Evolutionary conservation across 2,113 vertebrate species (phyloP).

Genomic region (Excalfactoria chinensis): DNA sequence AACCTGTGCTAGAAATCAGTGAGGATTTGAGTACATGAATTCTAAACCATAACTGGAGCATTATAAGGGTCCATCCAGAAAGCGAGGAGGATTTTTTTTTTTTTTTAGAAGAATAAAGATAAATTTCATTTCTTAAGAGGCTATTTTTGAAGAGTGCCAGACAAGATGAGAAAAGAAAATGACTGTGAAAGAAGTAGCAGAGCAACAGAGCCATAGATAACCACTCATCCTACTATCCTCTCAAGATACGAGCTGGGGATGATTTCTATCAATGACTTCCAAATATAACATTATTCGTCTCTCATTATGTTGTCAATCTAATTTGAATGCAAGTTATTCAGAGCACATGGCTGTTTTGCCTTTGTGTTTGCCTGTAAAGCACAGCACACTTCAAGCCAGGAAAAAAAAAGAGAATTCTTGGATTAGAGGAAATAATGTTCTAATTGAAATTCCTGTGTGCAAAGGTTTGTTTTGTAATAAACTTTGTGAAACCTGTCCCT

Average conservation of each 20-base stretch:
- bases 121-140: slow-evolving; percentile 46
- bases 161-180: slow-evolving; percentile 62
- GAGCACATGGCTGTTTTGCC: slow-evolving; percentile 12
- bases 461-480: slow-evolving; percentile 42
- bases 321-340: slow-evolving; percentile 51
- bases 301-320: slow-evolving; percentile 68
- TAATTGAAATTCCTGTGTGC: slow-evolving; percentile 14
- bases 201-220: slow-evolving; percentile 52
- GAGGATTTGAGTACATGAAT: slow-evolving; percentile 56
- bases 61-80: slow-evolving; percentile 56
- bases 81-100: slow-evolving; percentile 24
- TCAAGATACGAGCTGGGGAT: not conserved
- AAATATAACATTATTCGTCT: slow-evolving; percentile 59
- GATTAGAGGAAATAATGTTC: slow-evolving; percentile 23
- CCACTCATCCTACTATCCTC: slow-evolving; percentile 59
- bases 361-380: slow-evolving; percentile 52
- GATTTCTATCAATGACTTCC: slow-evolving; percentile 65
- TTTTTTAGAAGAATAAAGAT: slow-evolving; percentile 50
- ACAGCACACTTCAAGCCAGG: not conserved
- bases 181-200: slow-evolving; percentile 39
- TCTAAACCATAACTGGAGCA: slow-evolving; percentile 7
- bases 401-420: not conserved
- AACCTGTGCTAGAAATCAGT: slow-evolving; percentile 58
- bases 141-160: slow-evolving; percentile 52
- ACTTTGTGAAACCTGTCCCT: slow-evolving; percentile 16